These are phyloP conservation scores for human (Homo sapiens) DNA, from an alignment of 2,113 vertebrate species.

Conservation along the genomic window GRCh38 chr6:4813001-4813500, in stretches of 20 bases:
- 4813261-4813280: neutral
- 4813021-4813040: neutral
- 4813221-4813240: neutral
- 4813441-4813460: neutral
- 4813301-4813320: neutral
- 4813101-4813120: neutral
- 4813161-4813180: neutral
- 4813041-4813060: neutral
- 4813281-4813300: neutral
- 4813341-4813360: neutral
- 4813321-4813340: neutral
- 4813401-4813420: neutral
- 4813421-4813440: neutral
- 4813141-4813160: neutral
- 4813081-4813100: neutral
- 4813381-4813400: neutral
- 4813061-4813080: neutral
- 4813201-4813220: neutral
- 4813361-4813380: neutral
- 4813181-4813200: neutral
- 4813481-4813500: neutral
- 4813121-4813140: neutral
- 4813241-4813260: neutral
- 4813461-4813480: neutral
- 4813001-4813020: neutral